Evolutionary conservation across 2,888 invertebrate genomes (phyloP).

Genomic region (Eupeodes latifasciatus): DNA sequence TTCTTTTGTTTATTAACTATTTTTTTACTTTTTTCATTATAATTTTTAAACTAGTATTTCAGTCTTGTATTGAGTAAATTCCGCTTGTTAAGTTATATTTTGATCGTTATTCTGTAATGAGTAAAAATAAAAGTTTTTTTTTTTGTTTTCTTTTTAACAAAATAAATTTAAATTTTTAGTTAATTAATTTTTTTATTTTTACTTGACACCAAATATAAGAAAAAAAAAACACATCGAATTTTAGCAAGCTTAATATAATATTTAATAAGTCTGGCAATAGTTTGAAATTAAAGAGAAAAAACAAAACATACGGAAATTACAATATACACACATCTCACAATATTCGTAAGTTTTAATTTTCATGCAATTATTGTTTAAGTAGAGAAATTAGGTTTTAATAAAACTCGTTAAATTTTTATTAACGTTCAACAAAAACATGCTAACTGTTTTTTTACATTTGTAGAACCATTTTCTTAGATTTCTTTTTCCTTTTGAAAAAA

Average conservation of each 20-base stretch:
- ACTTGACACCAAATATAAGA: conserved; percentile 22
- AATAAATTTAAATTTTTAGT: not conserved
- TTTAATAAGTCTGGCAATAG: conserved; percentile 34
- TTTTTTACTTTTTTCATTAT: conserved; percentile 31
- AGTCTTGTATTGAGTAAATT: conserved; percentile 84
- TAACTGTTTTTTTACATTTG: no score
- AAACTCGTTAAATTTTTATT: not conserved
- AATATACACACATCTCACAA: conserved; percentile 51
- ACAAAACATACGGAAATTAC: conserved; percentile 44
- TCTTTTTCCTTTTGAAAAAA: no score
- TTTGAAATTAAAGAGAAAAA: conserved; percentile 37
- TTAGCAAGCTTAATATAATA: conserved; percentile 56
- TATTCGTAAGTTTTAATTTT: conserved; percentile 17
- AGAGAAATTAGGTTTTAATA: not conserved
- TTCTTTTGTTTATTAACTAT: conserved; percentile 18
- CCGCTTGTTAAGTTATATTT: conserved; percentile 84
- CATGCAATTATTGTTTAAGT: conserved; percentile 50
- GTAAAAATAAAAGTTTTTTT: conserved; percentile 74
- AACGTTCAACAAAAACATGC: not conserved
- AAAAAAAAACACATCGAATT: conserved; percentile 62
- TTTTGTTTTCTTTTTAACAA: conserved; percentile 1
- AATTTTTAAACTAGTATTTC: conserved; percentile 83
- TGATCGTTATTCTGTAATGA: conserved; percentile 82
- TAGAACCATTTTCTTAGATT: not conserved
- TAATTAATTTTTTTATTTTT: not conserved